Percentiles rank a stretch among this genome's conserved stretches.
Evolutionary conservation across 1,140 invertebrate species (phyloP).

Genomic region (Achroia grisella): DNA sequence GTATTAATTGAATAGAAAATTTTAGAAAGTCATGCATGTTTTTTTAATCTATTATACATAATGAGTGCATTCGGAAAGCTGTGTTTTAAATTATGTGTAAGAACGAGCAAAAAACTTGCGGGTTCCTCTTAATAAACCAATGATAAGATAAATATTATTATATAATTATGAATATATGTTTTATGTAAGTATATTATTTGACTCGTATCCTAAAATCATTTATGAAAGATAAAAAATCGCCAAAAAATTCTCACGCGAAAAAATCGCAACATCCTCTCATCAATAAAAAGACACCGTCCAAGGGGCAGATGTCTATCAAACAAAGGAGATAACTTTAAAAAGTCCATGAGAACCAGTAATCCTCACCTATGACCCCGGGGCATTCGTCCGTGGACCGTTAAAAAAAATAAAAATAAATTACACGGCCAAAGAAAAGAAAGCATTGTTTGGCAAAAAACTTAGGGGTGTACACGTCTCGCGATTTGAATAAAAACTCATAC

Average conservation of each 20-base stretch:
- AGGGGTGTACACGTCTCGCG: slow-evolving; percentile 44
- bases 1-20: too few species aligned
- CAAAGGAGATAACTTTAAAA: slow-evolving; percentile 45
- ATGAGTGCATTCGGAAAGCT: too few species aligned
- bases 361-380: slow-evolving; percentile 61
- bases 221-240: neutral
- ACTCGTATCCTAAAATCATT: slow-evolving; percentile 5
- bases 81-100: too few species aligned
- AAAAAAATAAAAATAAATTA: slow-evolving; percentile 64
- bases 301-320: slow-evolving; percentile 40
- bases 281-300: slow-evolving; percentile 9
- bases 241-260: slow-evolving; percentile 31
- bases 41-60: too few species aligned
- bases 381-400: slow-evolving; percentile 42
- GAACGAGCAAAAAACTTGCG: too few species aligned
- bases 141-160: too few species aligned
- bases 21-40: too few species aligned
- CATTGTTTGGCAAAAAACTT: slow-evolving; percentile 61
- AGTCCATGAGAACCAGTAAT: slow-evolving; percentile 43
- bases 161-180: too few species aligned
- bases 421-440: slow-evolving; percentile 38
- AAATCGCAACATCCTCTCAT: slow-evolving; percentile 13
- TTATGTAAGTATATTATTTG: too few species aligned
- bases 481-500: slow-evolving; percentile 51
- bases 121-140: too few species aligned